These are phyloP conservation scores for Cladopsammia gracilis DNA, from an alignment of 64 coral and sea anemone species.

Conservation along the genomic window DNA sequence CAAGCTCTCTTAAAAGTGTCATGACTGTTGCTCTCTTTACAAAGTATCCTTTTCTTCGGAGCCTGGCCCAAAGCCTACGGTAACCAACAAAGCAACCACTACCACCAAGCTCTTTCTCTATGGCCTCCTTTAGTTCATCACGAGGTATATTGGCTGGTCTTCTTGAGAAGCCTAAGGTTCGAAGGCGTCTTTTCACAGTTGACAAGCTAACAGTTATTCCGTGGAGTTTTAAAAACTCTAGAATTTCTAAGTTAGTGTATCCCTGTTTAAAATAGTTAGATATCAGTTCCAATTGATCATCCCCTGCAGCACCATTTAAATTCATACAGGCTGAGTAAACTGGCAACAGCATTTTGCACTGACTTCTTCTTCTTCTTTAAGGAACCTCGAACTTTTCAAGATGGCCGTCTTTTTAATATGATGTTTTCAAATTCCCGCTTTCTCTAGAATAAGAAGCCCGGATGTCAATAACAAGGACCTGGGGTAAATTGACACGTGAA, in stretches of 20 bases:
- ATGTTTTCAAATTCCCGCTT: no score
- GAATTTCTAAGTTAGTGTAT: constrained; percentile 26
- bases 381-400: no score
- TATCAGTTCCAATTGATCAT: constrained; percentile 13
- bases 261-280: no score
- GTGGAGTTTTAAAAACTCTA: constrained; percentile 47
- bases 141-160: background rate
- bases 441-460: no score
- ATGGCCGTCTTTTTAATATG: no score
- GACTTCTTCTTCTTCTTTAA: no score
- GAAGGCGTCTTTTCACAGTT: constrained; percentile 33
- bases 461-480: no score
- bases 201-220: constrained; percentile 29
- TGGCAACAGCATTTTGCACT: no score
- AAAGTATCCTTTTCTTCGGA: constrained; percentile 7
- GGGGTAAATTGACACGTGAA: no score
- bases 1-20: constrained; percentile 36
- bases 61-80: constrained; percentile 12
- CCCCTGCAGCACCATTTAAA: background rate
- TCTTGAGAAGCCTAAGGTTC: background rate
- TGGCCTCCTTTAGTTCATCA: constrained; percentile 19
- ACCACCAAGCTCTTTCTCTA: constrained; percentile 37
- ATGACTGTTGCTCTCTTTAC: constrained; percentile 46
- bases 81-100: constrained; percentile 70
- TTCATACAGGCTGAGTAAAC: no score